These are phyloP conservation scores for Drosophila simulans DNA, from an alignment of 1,140 invertebrate species.

Conservation along the genomic window DNA sequence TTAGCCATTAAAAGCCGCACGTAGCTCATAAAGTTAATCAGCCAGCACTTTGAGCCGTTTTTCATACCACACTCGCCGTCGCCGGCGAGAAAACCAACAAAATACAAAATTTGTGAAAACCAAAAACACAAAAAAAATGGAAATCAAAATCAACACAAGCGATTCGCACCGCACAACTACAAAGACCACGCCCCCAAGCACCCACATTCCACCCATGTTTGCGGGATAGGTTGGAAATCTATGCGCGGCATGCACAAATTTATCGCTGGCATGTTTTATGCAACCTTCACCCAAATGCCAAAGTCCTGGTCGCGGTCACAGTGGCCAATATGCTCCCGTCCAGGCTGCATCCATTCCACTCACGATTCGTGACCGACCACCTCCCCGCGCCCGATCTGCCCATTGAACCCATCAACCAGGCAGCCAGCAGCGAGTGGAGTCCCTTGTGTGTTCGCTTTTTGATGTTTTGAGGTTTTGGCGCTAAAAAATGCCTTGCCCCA, in stretches of 20 bases:
- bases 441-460: constrained; percentile 65
- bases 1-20: constrained; percentile 73
- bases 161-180: constrained; percentile 52
- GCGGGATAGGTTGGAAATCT: constrained; percentile 63
- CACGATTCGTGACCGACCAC: constrained; percentile 8
- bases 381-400: background rate
- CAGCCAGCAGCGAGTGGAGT: background rate
- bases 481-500: constrained; percentile 72
- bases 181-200: constrained; percentile 43
- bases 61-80: constrained; percentile 18
- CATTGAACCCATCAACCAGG: constrained; percentile 1
- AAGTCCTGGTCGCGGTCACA: constrained; percentile 51
- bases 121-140: too few species aligned
- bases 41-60: constrained; percentile 49
- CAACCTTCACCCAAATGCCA: constrained; percentile 81
- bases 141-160: background rate
- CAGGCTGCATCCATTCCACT: constrained; percentile 36
- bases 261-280: constrained; percentile 72
- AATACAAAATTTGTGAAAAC: constrained; percentile 4
- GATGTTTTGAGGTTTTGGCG: constrained; percentile 79
- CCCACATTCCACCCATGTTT: constrained; percentile 67
- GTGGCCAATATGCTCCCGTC: constrained; percentile 64
- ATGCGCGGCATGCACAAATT: constrained; percentile 80
- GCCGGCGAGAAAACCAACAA: constrained; percentile 11
- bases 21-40: constrained; percentile 81